Evolutionary conservation across 2,797 vertebrate genomes (phyloP), one percentile per base, ranked within the genome.

Genomic region (Sebastes oblongus): DNA sequence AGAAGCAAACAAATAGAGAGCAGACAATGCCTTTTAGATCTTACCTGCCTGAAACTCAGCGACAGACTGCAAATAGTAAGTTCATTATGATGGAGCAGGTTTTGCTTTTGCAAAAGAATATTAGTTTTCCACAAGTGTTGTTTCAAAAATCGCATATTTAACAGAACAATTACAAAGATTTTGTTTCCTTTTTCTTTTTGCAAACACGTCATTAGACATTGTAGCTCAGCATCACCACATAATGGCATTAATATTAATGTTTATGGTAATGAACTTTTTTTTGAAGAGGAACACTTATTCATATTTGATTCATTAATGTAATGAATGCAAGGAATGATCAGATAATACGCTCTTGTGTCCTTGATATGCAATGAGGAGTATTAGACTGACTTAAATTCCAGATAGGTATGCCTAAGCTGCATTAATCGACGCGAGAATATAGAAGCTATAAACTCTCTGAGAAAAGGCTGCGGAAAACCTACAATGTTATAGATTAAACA

Each of bases 281-380:
- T 84, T 87, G 83, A 94, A 91, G 91, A 89, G 84, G 90, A 89
- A 86, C 90, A 92, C 90, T 95, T 92, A 91, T 94, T 94, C 92
- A 94, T 92, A 93, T 95, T 95, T 92, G 91, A 94, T 95, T 96
- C 90, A 95, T 96, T 95, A 95, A 94, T 88, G 84, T 95, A 95
- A 96, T 95, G 92, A 95, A 96, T 95, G 92, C 94, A 94, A 86
- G 87, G 86, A 94, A 91, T 90, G 86, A 94, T 93, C 91, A 93
- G 92, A 95, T 93, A 92, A 88, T 90, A 87, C 92, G 89, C 91
- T 93, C 86, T 71, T 85, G 87, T 93, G 90, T 95, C 93, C 93
- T 94, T 94, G 93, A 94, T 94, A 91, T 91, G 92, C 92, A 92
- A 90, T 83, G 87, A 85, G 81, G 78, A 85, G 91, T 88, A 89